phyloP scores from a whole-genome alignment of 2,113 vertebrate genomes.

The Centrocercus urophasianus region DNA sequence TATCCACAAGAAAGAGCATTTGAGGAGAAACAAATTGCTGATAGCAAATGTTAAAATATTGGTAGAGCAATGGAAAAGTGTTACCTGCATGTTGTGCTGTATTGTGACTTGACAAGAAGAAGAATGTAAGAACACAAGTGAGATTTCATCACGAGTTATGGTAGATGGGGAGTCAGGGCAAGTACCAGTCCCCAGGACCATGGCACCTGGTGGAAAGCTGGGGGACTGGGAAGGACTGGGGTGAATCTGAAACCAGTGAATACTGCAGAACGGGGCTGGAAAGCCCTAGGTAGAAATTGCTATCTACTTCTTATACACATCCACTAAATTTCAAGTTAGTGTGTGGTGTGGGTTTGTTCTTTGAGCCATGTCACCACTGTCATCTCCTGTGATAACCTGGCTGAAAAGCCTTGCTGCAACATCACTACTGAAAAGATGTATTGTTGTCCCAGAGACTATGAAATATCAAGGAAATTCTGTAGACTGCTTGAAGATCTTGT shows the following conservation, averaged over 20 bases:
- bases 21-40: not conserved
- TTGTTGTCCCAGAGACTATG: not conserved
- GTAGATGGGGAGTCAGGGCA: not conserved
- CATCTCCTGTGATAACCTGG: not conserved
- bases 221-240: not conserved
- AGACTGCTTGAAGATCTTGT: accelerated
- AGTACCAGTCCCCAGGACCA: accelerated
- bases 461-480: not conserved
- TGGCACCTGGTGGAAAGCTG: not conserved
- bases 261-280: not conserved
- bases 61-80: accelerated
- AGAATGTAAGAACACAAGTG: not conserved
- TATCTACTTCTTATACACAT: accelerated
- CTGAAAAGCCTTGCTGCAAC: not conserved
- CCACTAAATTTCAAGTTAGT: not conserved
- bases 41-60: not conserved
- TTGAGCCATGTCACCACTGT: not conserved
- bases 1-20: not conserved
- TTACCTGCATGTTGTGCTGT: not conserved
- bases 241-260: accelerated
- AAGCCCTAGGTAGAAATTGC: not conserved
- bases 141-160: not conserved
- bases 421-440: not conserved
- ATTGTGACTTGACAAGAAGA: not conserved
- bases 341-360: not conserved